phyloP scores from a whole-genome alignment of 2,888 invertebrate genomes.

The Patella ulyssiponensis region DNA sequence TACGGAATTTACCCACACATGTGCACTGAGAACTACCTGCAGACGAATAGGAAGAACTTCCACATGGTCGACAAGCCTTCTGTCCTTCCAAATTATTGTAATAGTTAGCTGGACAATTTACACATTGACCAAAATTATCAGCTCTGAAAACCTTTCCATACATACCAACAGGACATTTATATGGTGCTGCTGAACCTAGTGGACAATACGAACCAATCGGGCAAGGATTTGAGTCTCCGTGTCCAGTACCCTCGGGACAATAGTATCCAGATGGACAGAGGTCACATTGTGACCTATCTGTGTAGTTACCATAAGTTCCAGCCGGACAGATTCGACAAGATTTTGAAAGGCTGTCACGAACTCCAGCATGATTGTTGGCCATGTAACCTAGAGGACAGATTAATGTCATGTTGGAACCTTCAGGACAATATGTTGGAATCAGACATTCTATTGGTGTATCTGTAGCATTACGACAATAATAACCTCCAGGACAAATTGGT shows the following conservation, averaged over 20 bases:
- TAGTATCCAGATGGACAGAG: constrained; percentile 68
- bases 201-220: constrained; percentile 63
- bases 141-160: constrained; percentile 53
- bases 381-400: constrained; percentile 64
- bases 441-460: constrained; percentile 58
- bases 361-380: constrained; percentile 56
- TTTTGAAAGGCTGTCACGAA: constrained; percentile 46
- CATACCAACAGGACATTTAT: constrained; percentile 59
- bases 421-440: constrained; percentile 66
- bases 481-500: constrained; percentile 65
- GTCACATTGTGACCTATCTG: constrained; percentile 55
- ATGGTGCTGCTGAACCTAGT: constrained; percentile 45
- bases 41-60: constrained; percentile 53
- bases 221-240: constrained; percentile 58
- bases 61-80: constrained; percentile 62
- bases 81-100: constrained; percentile 57
- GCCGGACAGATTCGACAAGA: constrained; percentile 65
- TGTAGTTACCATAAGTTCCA: constrained; percentile 66
- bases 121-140: constrained; percentile 51
- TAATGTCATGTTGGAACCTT: constrained; percentile 61
- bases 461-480: constrained; percentile 65
- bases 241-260: constrained; percentile 64
- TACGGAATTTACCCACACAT: constrained; percentile 62
- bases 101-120: constrained; percentile 51
- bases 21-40: constrained; percentile 53